Percentiles rank a stretch among this genome's conserved stretches.
Conservation (phyloP, 2,113 vertebrate genomes). For the Steatornis caripensis region DNA sequence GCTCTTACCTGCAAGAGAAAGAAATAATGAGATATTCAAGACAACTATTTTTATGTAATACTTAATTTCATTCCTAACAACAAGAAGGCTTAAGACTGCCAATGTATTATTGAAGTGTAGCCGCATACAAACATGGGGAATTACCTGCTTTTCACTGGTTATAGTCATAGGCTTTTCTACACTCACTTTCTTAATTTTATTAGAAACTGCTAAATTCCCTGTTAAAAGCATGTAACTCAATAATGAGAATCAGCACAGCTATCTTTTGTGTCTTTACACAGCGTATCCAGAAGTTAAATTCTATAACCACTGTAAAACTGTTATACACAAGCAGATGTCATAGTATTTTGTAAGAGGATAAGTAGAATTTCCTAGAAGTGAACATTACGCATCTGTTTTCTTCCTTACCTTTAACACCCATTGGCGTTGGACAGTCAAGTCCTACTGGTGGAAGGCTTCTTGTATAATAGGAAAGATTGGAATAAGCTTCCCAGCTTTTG, state of each 20-base stretch:
- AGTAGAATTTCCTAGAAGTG: neutral
- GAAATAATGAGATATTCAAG: neutral
- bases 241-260: neutral
- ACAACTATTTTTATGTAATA: neutral
- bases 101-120: neutral
- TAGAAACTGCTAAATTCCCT: neutral
- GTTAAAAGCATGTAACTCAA: neutral
- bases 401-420: slow-evolving; percentile 91
- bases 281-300: neutral
- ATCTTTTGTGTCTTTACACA: neutral
- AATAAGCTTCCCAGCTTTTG: slow-evolving; percentile 94
- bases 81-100: neutral
- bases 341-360: neutral
- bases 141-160: neutral
- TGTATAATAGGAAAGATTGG: slow-evolving; percentile 93
- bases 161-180: neutral
- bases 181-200: neutral
- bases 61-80: neutral
- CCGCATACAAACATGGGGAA: neutral
- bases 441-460: slow-evolving; percentile 88
- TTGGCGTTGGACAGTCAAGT: slow-evolving; percentile 90
- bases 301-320: neutral
- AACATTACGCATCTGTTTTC: neutral
- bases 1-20: slow-evolving; percentile 81
- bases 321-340: neutral